A percentile compares a stretch with the other conserved stretches of the same genome.
Conservation (phyloP, 2,113 vertebrate genomes). For the Xyliphius kryptos region DNA sequence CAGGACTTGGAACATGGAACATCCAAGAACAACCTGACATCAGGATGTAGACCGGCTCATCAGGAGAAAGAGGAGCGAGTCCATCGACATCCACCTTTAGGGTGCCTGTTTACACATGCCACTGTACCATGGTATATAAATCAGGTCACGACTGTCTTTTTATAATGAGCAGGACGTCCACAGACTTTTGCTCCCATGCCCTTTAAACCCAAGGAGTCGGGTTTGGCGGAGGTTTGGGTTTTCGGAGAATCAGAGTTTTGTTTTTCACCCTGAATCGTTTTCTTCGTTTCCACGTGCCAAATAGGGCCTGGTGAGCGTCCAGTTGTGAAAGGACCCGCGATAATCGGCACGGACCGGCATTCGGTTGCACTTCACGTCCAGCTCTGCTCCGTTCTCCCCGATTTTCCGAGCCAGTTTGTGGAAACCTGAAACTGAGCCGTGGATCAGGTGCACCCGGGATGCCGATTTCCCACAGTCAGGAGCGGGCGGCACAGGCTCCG, state of each 20-base stretch:
- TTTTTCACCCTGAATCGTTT: slow-evolving; percentile 23
- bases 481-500: slow-evolving; percentile 50
- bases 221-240: too few species aligned
- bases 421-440: slow-evolving; percentile 60
- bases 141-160: too few species aligned
- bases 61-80: too few species aligned
- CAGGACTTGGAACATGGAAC: too few species aligned
- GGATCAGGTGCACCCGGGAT: slow-evolving; percentile 60
- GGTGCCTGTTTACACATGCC: too few species aligned
- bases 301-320: slow-evolving; percentile 27
- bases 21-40: too few species aligned
- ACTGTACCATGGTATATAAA: too few species aligned
- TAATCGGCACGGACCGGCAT: slow-evolving; percentile 49
- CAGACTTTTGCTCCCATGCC: too few species aligned
- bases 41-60: too few species aligned
- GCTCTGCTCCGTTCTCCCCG: slow-evolving; percentile 44
- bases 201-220: too few species aligned
- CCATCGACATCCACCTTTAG: too few species aligned
- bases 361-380: slow-evolving; percentile 44
- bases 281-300: slow-evolving; percentile 25
- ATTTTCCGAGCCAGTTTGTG: slow-evolving; percentile 31
- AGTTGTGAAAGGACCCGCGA: slow-evolving; percentile 24
- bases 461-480: slow-evolving; percentile 65
- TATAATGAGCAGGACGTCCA: too few species aligned
- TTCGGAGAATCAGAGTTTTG: slow-evolving; percentile 32